Percentiles rank a stretch among this genome's conserved stretches.
Evolutionary conservation across 2,888 invertebrate species (phyloP).

Genomic region (Hymenopus coronatus): DNA sequence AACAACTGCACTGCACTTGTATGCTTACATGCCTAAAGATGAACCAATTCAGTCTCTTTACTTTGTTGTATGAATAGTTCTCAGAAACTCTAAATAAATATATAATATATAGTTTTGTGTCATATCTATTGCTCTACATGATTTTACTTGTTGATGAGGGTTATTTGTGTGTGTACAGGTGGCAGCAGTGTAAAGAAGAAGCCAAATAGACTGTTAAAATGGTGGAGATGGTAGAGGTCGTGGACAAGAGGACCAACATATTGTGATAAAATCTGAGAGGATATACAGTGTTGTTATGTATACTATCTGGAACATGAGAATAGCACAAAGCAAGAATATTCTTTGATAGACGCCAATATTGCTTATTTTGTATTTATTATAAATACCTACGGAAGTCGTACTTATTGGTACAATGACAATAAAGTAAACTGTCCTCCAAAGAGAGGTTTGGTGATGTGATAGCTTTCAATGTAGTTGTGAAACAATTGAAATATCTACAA

Average conservation of each 20-base stretch:
- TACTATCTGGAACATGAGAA: not conserved
- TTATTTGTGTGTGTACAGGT: conserved; percentile 26
- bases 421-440: not conserved
- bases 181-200: conserved; percentile 28
- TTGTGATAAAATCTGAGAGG: not conserved
- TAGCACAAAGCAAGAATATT: not conserved
- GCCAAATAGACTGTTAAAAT: conserved; percentile 32
- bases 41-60: too few species aligned
- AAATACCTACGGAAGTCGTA: not conserved
- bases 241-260: not conserved
- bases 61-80: too few species aligned
- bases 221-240: conserved; percentile 35
- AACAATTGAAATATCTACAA: too few species aligned
- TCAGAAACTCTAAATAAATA: too few species aligned
- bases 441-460: too few species aligned
- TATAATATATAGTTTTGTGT: too few species aligned
- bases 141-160: too few species aligned
- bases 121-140: too few species aligned
- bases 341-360: not conserved
- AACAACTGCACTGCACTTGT: too few species aligned
- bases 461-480: too few species aligned
- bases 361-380: not conserved
- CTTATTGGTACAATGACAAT: not conserved
- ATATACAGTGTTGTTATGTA: not conserved
- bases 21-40: too few species aligned